Percentiles rank a stretch among this genome's conserved stretches.
Conservation (phyloP, 2,113 vertebrate species). For the Casuarius casuarius region DNA sequence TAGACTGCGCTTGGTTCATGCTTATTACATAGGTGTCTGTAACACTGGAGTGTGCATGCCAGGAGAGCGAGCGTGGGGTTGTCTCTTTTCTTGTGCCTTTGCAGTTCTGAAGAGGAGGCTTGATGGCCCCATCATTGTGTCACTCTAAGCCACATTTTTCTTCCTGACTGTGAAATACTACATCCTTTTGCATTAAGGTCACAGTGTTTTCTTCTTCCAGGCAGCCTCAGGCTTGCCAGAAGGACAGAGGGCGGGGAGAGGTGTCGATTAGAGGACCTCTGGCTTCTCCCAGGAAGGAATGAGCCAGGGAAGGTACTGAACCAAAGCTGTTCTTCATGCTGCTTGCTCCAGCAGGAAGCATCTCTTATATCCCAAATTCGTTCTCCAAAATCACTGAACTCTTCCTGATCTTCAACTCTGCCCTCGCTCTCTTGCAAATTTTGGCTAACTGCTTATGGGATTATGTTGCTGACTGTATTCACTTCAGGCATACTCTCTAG, state of each 20-base stretch:
- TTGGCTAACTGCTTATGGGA: background rate
- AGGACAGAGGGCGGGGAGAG: background rate
- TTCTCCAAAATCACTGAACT: background rate
- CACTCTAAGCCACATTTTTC: background rate
- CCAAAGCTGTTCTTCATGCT: background rate
- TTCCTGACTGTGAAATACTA: background rate
- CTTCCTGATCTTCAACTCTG: background rate
- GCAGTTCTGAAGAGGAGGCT: background rate
- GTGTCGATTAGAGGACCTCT: background rate
- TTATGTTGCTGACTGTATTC: background rate
- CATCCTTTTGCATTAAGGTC: background rate
- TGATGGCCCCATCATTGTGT: background rate
- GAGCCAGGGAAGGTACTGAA: conserved; percentile 49
- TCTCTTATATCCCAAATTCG: background rate
- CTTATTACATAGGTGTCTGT: background rate
- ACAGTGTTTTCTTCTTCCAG: background rate
- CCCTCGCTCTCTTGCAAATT: background rate
- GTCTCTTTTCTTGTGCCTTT: background rate
- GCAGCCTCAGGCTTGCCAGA: background rate
- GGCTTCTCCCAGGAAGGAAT: background rate
- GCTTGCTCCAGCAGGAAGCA: background rate
- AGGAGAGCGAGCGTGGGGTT: background rate
- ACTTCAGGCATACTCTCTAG: background rate
- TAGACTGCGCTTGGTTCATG: background rate
- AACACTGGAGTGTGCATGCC: accelerated